Percentiles rank a stretch among this genome's conserved stretches.
phyloP scores from a whole-genome alignment of 2,113 vertebrate genomes.

The Epinephelus fuscoguttatus region DNA sequence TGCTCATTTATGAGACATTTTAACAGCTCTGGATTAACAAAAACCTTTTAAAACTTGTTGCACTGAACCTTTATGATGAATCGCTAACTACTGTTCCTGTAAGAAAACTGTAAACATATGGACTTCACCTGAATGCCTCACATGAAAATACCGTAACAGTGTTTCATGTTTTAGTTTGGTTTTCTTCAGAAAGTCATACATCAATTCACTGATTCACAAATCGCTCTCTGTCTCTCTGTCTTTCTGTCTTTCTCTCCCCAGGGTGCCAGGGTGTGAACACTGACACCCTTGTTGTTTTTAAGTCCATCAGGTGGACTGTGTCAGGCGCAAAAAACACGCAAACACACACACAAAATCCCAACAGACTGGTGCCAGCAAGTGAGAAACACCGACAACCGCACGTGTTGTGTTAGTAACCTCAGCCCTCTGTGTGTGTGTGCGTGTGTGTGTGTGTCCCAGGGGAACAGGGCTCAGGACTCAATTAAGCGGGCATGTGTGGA shows the following conservation, averaged over 20 bases:
- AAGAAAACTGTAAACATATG: neutral
- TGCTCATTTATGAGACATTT: too few relatives aligned
- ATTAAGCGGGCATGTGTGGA: slow-evolving; percentile 84
- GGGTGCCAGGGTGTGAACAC: slow-evolving; percentile 61
- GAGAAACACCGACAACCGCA: slow-evolving; percentile 69
- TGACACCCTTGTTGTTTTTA: slow-evolving; percentile 69
- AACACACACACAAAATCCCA: slow-evolving; percentile 54
- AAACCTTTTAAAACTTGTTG: too few relatives aligned
- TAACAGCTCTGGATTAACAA: too few relatives aligned
- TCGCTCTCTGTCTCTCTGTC: slow-evolving; percentile 3
- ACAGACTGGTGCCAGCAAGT: slow-evolving; percentile 52
- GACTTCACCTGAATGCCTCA: neutral
- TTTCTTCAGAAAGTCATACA: neutral
- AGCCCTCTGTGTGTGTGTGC: slow-evolving; percentile 62
- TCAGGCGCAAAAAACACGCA: slow-evolving; percentile 39
- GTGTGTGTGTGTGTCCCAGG: slow-evolving; percentile 47
- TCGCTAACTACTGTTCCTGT: neutral
- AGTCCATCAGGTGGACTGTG: slow-evolving; percentile 62
- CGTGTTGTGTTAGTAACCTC: slow-evolving; percentile 83
- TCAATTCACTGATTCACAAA: neutral
- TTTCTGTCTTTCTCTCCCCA: neutral
- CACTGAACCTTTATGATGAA: neutral
- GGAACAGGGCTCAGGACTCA: slow-evolving; percentile 80
- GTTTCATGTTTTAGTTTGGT: neutral
- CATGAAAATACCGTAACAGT: neutral